phyloP scores from a whole-genome alignment of 30 jellyfish, hydroid and myxozoan species.

The Hydractinia echinata region DNA sequence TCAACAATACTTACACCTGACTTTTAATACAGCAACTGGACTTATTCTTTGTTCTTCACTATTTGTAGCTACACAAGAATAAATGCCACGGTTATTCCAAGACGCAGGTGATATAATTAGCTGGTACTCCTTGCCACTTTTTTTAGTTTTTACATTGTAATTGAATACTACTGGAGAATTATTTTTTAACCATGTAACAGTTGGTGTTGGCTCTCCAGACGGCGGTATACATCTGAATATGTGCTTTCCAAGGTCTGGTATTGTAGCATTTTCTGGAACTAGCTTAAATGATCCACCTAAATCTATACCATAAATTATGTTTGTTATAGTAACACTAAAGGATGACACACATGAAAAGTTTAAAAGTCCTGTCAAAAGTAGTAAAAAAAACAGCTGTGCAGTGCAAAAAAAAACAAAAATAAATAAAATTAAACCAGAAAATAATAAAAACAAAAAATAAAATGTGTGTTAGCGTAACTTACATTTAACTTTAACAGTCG shows the following conservation, averaged over 20 bases:
- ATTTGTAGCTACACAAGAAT: slow-evolving; percentile 60
- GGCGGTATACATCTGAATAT: slow-evolving; percentile 31
- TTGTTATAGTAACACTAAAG: too few relatives aligned
- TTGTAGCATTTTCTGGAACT: slow-evolving; percentile 21
- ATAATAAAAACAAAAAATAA: neutral
- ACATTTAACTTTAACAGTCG: slow-evolving; percentile 5
- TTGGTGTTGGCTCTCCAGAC: slow-evolving; percentile 60
- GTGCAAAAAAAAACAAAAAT: neutral
- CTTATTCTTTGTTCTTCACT: slow-evolving; percentile 48
- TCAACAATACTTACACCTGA: slow-evolving; percentile 39
- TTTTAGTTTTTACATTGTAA: slow-evolving; percentile 23
- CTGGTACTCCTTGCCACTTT: slow-evolving; percentile 22
- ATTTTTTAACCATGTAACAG: slow-evolving; percentile 69
- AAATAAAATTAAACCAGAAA: neutral
- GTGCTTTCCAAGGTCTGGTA: neutral
- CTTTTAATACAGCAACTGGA: slow-evolving; percentile 39
- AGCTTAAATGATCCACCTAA: neutral
- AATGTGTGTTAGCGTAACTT: neutral
- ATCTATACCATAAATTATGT: neutral
- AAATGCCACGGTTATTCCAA: slow-evolving; percentile 64
- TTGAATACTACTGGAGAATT: slow-evolving; percentile 17
- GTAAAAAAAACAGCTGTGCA: neutral
- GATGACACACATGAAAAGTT: too few relatives aligned
- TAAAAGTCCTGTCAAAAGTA: too few relatives aligned
- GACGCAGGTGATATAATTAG: slow-evolving; percentile 41